Evolutionary conservation across 2,113 vertebrate species (phyloP).

Genomic region (Phylloscopus trochilus): DNA sequence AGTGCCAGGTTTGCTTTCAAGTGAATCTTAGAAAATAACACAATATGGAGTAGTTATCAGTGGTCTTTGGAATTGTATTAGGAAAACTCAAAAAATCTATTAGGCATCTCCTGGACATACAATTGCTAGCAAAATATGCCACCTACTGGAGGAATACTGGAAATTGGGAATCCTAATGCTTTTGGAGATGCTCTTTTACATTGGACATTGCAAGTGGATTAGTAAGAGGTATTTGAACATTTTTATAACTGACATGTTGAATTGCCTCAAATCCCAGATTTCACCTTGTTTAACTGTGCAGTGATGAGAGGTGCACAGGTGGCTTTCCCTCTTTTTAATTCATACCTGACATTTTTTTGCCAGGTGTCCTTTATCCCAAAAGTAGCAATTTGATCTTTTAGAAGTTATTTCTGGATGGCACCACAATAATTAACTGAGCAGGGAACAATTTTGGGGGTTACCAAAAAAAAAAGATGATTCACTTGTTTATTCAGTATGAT

Average conservation of each 20-base stretch:
- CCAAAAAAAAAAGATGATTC: background rate
- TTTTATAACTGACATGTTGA: background rate
- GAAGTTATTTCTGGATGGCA: background rate
- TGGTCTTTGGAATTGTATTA: background rate
- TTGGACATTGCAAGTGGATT: background rate
- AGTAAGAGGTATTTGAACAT: background rate
- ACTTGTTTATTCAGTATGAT: background rate
- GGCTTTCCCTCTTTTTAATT: background rate
- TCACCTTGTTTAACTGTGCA: background rate
- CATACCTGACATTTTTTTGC: background rate
- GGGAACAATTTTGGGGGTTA: background rate
- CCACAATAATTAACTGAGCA: background rate
- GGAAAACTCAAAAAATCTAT: background rate
- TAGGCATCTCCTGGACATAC: background rate
- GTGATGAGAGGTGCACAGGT: background rate
- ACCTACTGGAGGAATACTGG: slow-evolving; percentile 30
- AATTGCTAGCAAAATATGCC: background rate
- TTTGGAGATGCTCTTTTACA: background rate
- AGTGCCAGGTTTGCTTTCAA: background rate
- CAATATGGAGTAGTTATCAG: background rate
- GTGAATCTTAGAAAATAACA: background rate
- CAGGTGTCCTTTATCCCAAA: background rate
- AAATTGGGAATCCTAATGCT: background rate
- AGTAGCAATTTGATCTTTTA: background rate
- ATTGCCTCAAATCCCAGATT: background rate